Evolutionary conservation across 2,797 vertebrate species (phyloP).

Genomic region (Arnoldichthys spilopterus): DNA sequence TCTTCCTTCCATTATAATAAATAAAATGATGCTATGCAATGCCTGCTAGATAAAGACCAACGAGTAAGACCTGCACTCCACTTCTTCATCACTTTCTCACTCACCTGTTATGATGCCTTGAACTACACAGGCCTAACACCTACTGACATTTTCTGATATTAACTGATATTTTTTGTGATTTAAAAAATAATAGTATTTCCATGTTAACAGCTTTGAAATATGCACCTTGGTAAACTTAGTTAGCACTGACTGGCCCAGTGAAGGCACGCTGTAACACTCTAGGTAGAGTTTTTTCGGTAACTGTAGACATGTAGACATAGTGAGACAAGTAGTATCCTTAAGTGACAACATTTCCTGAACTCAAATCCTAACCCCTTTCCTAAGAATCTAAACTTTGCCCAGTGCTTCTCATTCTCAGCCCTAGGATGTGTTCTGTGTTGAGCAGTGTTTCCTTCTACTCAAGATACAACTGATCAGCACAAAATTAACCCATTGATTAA

Average conservation of each 20-base stretch:
- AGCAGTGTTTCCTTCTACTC: neutral
- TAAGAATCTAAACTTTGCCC: neutral
- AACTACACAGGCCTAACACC: neutral
- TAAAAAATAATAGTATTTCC: neutral
- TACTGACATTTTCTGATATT: neutral
- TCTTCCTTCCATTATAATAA: neutral
- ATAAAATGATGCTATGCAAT: neutral
- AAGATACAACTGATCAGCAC: constrained; percentile 25
- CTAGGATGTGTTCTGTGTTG: neutral
- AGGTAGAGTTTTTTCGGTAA: constrained; percentile 4
- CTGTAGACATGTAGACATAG: neutral
- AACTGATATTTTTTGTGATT: neutral
- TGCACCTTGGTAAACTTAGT: neutral
- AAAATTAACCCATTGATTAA: constrained; percentile 22
- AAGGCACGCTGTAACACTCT: constrained; percentile 20
- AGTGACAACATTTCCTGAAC: neutral
- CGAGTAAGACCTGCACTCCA: constrained; percentile 2
- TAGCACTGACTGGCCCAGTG: constrained; percentile 1
- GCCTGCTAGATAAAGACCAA: constrained; percentile 28
- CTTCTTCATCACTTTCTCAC: neutral
- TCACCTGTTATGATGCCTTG: neutral
- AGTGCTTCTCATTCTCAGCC: neutral
- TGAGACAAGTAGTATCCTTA: neutral
- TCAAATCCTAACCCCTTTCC: neutral
- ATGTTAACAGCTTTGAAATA: neutral